These are phyloP conservation scores for Chaetodon auriga DNA, from an alignment of 2,113 vertebrate genomes.

Conservation along the genomic window DNA sequence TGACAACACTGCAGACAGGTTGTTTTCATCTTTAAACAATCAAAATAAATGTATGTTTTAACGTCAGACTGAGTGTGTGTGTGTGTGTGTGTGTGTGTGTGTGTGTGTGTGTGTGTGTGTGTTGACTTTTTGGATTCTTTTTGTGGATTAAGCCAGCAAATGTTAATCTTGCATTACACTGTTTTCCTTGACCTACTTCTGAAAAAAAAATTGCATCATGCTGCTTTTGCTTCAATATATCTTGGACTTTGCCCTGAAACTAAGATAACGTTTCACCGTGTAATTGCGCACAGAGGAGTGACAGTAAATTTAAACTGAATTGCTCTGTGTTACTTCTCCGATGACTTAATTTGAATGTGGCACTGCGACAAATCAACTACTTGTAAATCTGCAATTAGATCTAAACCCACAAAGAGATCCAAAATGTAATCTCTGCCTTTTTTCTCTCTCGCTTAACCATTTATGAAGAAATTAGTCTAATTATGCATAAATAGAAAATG, in stretches of 20 bases:
- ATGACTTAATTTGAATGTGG: neutral
- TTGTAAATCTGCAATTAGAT: slow-evolving; percentile 61
- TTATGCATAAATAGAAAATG: slow-evolving; percentile 82
- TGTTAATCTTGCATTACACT: neutral
- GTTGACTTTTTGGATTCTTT: neutral
- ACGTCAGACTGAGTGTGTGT: neutral
- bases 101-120: neutral
- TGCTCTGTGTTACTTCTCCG: neutral
- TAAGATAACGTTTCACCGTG: neutral
- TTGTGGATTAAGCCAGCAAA: neutral
- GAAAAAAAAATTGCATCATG: neutral
- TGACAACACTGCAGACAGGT: neutral
- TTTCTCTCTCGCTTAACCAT: slow-evolving; percentile 50
- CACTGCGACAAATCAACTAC: slow-evolving; percentile 16
- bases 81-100: neutral
- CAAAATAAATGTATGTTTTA: neutral
- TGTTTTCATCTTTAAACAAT: neutral
- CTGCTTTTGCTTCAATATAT: neutral
- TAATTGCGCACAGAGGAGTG: neutral
- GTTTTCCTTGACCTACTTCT: slow-evolving; percentile 11
- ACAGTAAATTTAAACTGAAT: neutral
- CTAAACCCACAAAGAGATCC: slow-evolving; percentile 55
- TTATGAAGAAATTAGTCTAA: slow-evolving; percentile 77
- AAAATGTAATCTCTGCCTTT: slow-evolving; percentile 45
- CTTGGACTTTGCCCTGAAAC: neutral